Conservation (phyloP, 2,113 vertebrate genomes). For the Barbus barbus region DNA sequence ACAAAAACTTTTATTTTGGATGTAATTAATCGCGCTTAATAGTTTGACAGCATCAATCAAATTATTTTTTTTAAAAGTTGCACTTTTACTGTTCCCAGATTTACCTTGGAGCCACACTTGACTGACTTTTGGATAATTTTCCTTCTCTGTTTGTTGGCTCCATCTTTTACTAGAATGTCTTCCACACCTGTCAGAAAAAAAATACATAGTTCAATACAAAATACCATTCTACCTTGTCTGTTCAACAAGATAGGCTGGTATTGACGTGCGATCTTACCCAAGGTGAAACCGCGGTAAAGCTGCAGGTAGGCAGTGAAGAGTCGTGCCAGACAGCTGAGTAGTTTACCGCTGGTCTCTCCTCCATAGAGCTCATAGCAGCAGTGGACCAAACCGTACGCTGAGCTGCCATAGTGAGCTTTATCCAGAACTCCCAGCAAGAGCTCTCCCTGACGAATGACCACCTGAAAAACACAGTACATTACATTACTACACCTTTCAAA, state of each 20-base stretch:
- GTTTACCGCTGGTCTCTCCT: conserved; percentile 86
- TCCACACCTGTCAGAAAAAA: conserved; percentile 84
- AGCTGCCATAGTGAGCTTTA: conserved; percentile 97
- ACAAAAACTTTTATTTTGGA: too few relatives aligned
- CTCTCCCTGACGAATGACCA: conserved; percentile 88
- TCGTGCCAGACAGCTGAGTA: conserved; percentile 90
- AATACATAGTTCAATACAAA: background rate
- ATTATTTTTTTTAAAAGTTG: too few relatives aligned
- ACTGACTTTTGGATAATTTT: conserved; percentile 83
- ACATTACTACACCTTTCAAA: too few relatives aligned
- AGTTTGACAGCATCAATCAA: too few relatives aligned
- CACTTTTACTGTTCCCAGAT: too few relatives aligned
- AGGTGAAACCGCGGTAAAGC: conserved; percentile 93
- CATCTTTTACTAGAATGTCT: conserved; percentile 89
- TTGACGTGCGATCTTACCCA: conserved; percentile 76
- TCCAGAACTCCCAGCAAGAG: conserved; percentile 91
- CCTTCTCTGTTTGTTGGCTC: conserved; percentile 80
- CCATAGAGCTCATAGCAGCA: conserved; percentile 96
- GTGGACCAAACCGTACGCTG: conserved; percentile 92
- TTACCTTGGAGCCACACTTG: conserved; percentile 82
- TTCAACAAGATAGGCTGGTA: background rate
- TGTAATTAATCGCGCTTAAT: too few relatives aligned
- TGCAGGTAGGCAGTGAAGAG: conserved; percentile 97
- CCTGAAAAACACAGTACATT: conserved; percentile 68
- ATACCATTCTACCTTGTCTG: background rate